phyloP scores from a whole-genome alignment of 2,113 vertebrate species.

The Sorex araneus region DNA sequence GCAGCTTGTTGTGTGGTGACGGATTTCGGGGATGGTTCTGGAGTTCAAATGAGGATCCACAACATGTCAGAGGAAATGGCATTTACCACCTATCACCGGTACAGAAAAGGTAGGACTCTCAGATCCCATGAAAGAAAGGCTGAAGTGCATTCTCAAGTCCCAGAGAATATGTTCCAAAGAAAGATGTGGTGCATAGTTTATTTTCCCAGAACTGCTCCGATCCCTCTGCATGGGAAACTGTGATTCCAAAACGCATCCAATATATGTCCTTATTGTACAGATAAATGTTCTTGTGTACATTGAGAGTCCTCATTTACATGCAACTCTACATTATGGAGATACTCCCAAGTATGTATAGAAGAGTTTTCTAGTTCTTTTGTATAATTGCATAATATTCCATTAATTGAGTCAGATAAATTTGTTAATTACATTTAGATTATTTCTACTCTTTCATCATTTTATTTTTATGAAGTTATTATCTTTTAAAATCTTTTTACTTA shows the following conservation, averaged over 20 bases:
- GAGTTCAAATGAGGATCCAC: conserved; percentile 18
- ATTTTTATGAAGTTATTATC: too few species aligned
- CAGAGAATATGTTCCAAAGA: not conserved
- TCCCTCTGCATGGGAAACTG: not conserved
- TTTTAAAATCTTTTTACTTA: too few species aligned
- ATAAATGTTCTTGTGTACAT: not conserved
- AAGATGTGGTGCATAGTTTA: not conserved
- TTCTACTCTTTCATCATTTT: not conserved
- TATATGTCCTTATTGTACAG: not conserved
- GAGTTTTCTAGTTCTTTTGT: not conserved
- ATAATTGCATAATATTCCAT: not conserved
- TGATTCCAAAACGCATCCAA: not conserved
- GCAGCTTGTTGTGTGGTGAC: conserved; percentile 40
- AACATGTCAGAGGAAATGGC: not conserved
- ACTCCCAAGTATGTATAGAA: rapidly evolving
- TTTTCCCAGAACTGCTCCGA: not conserved
- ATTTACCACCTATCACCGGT: conserved; percentile 70
- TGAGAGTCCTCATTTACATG: too few species aligned
- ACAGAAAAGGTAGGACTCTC: conserved; percentile 69
- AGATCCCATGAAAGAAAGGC: rapidly evolving
- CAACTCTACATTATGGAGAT: not conserved
- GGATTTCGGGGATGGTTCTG: conserved; percentile 77
- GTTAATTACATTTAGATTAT: not conserved
- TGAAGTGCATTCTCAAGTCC: not conserved
- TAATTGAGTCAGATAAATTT: not conserved